Evolutionary conservation across 1,140 invertebrate genomes (phyloP), one percentile per base, ranked within the genome.

Genomic region (Drosophila saltans): DNA sequence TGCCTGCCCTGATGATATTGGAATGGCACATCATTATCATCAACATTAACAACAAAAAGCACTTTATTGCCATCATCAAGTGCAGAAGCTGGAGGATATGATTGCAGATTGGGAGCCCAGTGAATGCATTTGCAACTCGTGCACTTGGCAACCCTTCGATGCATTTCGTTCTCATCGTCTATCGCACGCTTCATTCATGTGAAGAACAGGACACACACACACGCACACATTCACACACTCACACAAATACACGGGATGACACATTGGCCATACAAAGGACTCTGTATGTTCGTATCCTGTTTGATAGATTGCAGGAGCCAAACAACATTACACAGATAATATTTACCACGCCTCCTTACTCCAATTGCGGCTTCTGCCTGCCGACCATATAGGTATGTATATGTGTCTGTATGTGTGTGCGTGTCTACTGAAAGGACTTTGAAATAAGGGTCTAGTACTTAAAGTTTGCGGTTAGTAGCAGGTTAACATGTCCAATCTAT

Each of bases 61-160:
- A 79, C 80, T 89, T 89, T 83, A 86, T 82, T 88, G 83, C 79
- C 80, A 64, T 86, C 82, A 82, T 86, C 83, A 86, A 70, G 64
- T 43, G 64, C 58, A 67, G 77, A 43, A 63, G 77, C 72, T 73
- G 56, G 24, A 21, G 67, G 74, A 33, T 68, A 57, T 66, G 74
- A 78, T 72, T 78, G 75, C 75, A 78, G 73, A 76, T 66, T 76
- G 72, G 59, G 69, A 55, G 74, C 36, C 67, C 45, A 52, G 56
- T 16, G 40, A 39, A 57, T 55, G 52, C 60, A 59, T 39, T 39
- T 59, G 57, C 57, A 59, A 10, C 57, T 59, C 21, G 24, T 69
- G 71, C 61, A 78, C 60, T 60, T 77, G 69, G 71, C 66, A 86
- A 66, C 70, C 41, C 72, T 48, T 58, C 56, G 56, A 61, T 62